Conservation (phyloP, 2,113 vertebrate species). For the Numenius arquata region DNA sequence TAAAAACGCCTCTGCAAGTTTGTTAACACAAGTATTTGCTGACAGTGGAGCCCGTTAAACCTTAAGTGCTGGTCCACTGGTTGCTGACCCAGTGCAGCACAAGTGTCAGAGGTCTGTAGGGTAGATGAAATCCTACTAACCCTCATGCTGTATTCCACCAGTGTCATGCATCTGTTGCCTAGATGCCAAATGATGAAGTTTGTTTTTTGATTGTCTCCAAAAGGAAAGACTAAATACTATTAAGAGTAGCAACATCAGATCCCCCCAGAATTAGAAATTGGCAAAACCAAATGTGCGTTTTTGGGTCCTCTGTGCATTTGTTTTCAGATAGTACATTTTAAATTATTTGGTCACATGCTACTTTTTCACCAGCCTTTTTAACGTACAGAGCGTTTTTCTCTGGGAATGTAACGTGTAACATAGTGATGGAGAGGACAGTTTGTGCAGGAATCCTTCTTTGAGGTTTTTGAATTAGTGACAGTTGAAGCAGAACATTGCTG, state of each 20-base stretch:
- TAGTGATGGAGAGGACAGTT: neutral
- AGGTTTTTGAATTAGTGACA: neutral
- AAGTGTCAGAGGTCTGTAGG: neutral
- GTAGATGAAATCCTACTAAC: neutral
- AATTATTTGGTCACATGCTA: neutral
- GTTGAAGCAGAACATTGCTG: neutral
- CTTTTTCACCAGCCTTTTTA: neutral
- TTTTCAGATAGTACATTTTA: neutral
- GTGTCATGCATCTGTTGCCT: neutral
- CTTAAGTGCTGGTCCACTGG: neutral
- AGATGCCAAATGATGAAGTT: neutral
- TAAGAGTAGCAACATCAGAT: neutral
- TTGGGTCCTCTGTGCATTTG: neutral
- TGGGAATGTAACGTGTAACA: neutral
- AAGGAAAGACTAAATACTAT: neutral
- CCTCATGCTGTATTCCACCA: fast-evolving
- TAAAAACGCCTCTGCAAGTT: neutral
- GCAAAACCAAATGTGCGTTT: neutral
- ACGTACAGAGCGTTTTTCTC: neutral
- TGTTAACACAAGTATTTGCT: neutral
- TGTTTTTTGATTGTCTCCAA: neutral
- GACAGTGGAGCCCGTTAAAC: neutral
- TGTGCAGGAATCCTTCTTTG: neutral
- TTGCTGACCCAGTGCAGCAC: neutral
- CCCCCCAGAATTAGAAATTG: neutral